phyloP scores from a whole-genome alignment of 2,888 invertebrate genomes.

The Torymus aiolomorphi region DNA sequence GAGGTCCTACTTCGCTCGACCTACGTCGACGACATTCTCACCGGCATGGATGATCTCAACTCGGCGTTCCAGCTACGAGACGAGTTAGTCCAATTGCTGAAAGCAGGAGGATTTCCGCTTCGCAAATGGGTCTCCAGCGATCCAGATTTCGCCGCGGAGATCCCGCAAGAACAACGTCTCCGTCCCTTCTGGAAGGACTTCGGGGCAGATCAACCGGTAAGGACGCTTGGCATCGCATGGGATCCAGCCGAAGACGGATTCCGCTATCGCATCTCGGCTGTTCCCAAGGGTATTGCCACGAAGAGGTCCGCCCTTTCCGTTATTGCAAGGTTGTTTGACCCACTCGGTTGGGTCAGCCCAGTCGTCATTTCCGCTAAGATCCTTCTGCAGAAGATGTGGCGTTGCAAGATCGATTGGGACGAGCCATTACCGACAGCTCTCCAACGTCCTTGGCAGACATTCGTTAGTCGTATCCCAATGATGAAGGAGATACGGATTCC shows the following conservation, averaged over 20 bases:
- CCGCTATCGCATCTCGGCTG: not conserved
- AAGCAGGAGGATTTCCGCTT: conserved; percentile 33
- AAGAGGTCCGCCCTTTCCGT: too few species aligned
- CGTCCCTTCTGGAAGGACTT: too few species aligned
- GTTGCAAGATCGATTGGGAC: not conserved
- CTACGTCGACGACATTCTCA: conserved; percentile 43
- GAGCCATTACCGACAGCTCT: too few species aligned
- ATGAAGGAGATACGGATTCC: too few species aligned
- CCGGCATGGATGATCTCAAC: conserved; percentile 14
- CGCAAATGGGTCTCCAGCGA: conserved; percentile 38
- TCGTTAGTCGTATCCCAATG: not conserved
- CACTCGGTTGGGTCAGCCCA: too few species aligned
- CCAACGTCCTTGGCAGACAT: too few species aligned
- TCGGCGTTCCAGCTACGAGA: not conserved
- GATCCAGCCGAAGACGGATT: not conserved
- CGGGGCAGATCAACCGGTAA: not conserved
- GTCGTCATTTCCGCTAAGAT: too few species aligned
- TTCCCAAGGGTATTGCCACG: too few species aligned
- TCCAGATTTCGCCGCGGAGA: not conserved
- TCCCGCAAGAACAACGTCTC: too few species aligned
- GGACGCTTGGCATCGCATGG: not conserved
- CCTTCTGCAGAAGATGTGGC: not conserved
- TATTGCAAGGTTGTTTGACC: too few species aligned
- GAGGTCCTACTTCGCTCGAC: conserved; percentile 9
- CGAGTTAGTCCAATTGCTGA: conserved; percentile 21